Percentiles rank a stretch among this genome's conserved stretches.
Conservation (phyloP, 2,797 vertebrate genomes). For the Thaleichthys pacificus region DNA sequence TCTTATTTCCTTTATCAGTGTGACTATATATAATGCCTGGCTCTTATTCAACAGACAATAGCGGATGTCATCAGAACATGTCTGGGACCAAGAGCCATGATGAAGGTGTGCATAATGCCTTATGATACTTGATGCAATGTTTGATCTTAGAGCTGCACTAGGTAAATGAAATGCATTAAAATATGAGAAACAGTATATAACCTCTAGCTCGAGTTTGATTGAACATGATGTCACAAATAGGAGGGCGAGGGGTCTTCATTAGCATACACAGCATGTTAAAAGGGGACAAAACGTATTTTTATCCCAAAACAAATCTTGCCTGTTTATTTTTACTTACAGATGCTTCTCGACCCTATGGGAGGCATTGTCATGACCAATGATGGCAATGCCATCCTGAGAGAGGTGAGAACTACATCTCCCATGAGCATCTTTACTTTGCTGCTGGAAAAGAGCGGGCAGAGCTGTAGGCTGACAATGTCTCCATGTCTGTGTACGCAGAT, state of each 20-base stretch:
- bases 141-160: too few species aligned
- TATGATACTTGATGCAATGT: background rate
- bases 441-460: background rate
- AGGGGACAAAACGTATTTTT: background rate
- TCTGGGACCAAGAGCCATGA: slow-evolving; percentile 87
- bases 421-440: background rate
- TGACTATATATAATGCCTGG: background rate
- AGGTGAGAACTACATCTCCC: slow-evolving; percentile 59
- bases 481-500: slow-evolving; percentile 71
- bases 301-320: background rate
- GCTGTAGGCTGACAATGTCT: background rate
- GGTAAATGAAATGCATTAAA: too few species aligned
- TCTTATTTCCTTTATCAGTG: background rate
- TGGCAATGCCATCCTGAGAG: slow-evolving; percentile 86
- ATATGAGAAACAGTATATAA: too few species aligned
- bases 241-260: too few species aligned
- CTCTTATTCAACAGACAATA: slow-evolving; percentile 73
- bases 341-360: slow-evolving; percentile 91
- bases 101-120: slow-evolving; percentile 69
- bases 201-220: too few species aligned
- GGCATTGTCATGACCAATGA: slow-evolving; percentile 91
- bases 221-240: too few species aligned
- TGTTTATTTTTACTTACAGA: slow-evolving; percentile 52
- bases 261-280: background rate
- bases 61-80: slow-evolving; percentile 88